phyloP scores from a whole-genome alignment of 2,888 invertebrate genomes.

The Drosophila rellima region DNA sequence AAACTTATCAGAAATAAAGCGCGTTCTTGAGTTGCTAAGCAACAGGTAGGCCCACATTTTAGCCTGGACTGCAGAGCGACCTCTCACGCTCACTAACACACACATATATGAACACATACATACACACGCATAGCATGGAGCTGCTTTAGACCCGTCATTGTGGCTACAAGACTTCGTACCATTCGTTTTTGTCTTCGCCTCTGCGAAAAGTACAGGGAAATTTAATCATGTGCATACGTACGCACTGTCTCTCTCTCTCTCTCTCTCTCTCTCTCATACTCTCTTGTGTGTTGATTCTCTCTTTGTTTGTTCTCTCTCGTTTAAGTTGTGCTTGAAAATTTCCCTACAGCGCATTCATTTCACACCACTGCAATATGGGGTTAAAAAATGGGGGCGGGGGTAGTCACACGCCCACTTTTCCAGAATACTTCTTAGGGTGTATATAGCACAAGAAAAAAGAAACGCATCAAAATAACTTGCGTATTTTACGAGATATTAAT shows the following conservation, averaged over 20 bases:
- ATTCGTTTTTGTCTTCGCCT: constrained; percentile 39
- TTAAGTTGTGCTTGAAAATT: constrained; percentile 61
- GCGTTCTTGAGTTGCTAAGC: constrained; percentile 73
- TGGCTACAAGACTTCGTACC: constrained; percentile 15
- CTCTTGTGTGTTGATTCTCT: neutral
- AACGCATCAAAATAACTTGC: too few relatives aligned
- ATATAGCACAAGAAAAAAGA: too few relatives aligned
- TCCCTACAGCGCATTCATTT: constrained; percentile 40
- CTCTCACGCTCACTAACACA: neutral
- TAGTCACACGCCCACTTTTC: too few relatives aligned
- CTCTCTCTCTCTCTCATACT: constrained; percentile 3
- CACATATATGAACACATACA: neutral
- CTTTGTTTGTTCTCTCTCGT: neutral
- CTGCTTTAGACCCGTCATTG: constrained; percentile 41
- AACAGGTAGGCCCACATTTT: constrained; percentile 81
- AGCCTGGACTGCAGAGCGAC: constrained; percentile 20
- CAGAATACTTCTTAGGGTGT: too few relatives aligned
- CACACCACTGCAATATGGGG: constrained; percentile 7
- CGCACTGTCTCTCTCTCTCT: constrained; percentile 13
- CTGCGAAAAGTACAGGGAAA: constrained; percentile 61
- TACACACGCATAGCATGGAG: constrained; percentile 40
- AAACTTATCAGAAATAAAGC: too few relatives aligned
- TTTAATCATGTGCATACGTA: constrained; percentile 17
- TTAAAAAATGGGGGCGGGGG: too few relatives aligned
- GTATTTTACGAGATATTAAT: too few relatives aligned